Evolutionary conservation across 2,113 vertebrate species (phyloP).

Genomic region (Sebastes fasciatus): DNA sequence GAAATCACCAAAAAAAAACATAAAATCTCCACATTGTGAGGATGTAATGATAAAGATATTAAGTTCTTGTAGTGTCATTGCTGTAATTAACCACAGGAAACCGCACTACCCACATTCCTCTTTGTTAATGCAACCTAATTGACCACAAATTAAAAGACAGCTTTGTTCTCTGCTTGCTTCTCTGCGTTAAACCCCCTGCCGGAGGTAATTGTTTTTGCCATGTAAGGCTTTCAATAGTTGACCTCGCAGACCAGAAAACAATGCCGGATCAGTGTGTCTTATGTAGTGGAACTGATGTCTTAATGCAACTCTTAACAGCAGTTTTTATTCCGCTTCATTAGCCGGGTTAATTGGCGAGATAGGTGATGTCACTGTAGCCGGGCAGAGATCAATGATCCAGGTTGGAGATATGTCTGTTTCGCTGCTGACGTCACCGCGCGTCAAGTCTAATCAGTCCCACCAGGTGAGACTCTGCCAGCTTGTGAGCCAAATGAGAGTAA

Average conservation of each 20-base stretch:
- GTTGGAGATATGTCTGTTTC: constrained; percentile 30
- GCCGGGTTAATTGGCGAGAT: constrained; percentile 64
- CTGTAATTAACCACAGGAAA: constrained; percentile 15
- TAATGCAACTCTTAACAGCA: constrained; percentile 57
- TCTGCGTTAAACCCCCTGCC: constrained; percentile 7
- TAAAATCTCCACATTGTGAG: neutral
- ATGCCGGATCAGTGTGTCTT: constrained; percentile 36
- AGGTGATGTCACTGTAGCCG: constrained; percentile 43
- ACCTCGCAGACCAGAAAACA: constrained; percentile 48
- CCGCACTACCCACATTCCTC: constrained; percentile 16
- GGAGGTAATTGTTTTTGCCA: constrained; percentile 54
- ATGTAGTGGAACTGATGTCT: constrained; percentile 60
- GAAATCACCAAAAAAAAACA: neutral
- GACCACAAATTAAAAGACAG: constrained; percentile 56
- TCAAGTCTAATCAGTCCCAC: neutral
- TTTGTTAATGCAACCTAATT: constrained; percentile 29
- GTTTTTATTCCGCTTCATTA: constrained; percentile 61
- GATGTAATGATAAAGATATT: neutral
- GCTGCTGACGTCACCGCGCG: constrained; percentile 28
- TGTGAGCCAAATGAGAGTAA: neutral
- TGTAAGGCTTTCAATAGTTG: constrained; percentile 42
- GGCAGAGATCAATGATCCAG: constrained; percentile 52
- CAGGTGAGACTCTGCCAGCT: neutral
- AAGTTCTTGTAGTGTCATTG: neutral
- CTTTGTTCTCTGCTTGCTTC: neutral